Evolutionary conservation across 1,140 invertebrate genomes (phyloP).

Genomic region (Caerostris extrusa): DNA sequence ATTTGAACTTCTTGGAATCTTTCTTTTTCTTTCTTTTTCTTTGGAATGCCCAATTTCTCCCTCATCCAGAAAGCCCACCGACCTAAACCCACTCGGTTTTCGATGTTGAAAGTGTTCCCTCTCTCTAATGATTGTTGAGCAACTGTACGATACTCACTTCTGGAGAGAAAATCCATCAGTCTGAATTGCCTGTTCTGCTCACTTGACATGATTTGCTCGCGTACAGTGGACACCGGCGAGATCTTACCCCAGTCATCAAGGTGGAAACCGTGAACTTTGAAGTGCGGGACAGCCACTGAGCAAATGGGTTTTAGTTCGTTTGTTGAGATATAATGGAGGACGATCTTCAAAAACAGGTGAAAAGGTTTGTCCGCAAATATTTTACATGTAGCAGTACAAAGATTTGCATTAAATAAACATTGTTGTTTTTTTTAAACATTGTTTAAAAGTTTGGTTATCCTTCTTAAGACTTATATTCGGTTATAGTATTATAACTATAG

Average conservation of each 20-base stretch:
- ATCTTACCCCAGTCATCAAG: not conserved
- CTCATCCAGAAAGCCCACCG: not conserved
- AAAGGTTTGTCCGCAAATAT: too few relatives aligned
- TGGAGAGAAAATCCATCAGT: too few relatives aligned
- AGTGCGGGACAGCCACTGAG: not conserved
- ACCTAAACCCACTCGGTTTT: constrained; percentile 16
- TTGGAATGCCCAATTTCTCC: not conserved
- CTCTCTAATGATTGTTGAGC: not conserved
- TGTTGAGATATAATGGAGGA: not conserved
- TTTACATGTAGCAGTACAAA: too few relatives aligned
- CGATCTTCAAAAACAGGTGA: too few relatives aligned
- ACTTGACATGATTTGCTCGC: constrained; percentile 19
- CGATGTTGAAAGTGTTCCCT: not conserved
- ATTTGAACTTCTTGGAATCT: constrained; percentile 22
- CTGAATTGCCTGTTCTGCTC: not conserved
- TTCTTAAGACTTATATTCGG: too few relatives aligned
- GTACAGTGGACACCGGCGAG: not conserved
- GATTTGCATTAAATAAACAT: too few relatives aligned
- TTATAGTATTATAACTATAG: too few relatives aligned
- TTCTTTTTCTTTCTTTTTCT: not conserved
- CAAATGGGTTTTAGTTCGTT: not conserved
- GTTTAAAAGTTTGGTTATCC: too few relatives aligned
- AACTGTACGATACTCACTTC: not conserved
- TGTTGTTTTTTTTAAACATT: too few relatives aligned
- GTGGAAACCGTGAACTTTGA: not conserved